A percentile compares a stretch with the other conserved stretches of the same genome.
Conservation (phyloP, 2,113 vertebrate genomes). For the Campylorhamphus procurvoides region DNA sequence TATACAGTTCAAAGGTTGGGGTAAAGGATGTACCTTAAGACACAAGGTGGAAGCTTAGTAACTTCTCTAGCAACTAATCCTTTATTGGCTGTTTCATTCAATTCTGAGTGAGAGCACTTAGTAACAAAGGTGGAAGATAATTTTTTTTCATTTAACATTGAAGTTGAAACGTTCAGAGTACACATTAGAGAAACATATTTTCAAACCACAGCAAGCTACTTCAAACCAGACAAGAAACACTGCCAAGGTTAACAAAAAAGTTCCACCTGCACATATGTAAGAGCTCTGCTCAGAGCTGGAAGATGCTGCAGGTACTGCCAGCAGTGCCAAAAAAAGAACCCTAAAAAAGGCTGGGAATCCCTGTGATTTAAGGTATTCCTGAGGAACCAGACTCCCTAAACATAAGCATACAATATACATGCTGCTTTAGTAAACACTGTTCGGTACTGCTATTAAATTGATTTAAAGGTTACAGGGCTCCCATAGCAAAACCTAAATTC, state of each 20-base stretch:
- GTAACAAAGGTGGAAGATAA: neutral
- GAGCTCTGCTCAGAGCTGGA: neutral
- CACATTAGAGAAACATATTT: neutral
- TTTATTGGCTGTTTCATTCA: neutral
- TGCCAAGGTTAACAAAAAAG: neutral
- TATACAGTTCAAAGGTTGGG: neutral
- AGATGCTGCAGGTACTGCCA: neutral
- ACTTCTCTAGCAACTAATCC: neutral
- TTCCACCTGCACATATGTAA: neutral
- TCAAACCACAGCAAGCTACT: neutral
- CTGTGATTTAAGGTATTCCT: neutral
- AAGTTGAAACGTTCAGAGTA: neutral
- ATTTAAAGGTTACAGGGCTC: neutral
- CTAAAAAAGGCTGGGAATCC: neutral
- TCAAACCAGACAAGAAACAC: neutral
- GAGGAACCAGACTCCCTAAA: neutral
- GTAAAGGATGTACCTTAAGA: neutral
- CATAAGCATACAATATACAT: neutral
- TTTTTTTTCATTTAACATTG: neutral
- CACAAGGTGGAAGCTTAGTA: neutral
- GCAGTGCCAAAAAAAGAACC: neutral
- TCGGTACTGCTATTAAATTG: neutral
- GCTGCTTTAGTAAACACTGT: neutral
- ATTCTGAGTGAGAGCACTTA: neutral
- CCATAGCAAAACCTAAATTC: neutral